phyloP scores from a whole-genome alignment of 2,888 invertebrate genomes.

The Cheilosia impressa region DNA sequence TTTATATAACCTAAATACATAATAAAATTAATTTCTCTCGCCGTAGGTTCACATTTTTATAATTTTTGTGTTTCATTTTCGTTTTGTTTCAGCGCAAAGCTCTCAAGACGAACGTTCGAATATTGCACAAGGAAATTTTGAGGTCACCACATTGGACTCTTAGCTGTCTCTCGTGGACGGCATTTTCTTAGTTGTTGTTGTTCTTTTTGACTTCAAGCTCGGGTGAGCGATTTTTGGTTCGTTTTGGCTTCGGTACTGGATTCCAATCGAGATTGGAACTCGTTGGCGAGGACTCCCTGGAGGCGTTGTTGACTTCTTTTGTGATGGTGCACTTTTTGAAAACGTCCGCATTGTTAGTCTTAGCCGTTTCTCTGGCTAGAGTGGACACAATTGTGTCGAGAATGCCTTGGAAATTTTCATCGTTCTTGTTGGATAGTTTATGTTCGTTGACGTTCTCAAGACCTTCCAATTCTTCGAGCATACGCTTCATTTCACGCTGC shows the following conservation, averaged over 20 bases:
- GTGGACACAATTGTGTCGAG: conserved; percentile 60
- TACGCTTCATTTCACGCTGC: conserved; percentile 76
- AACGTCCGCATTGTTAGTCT: conserved; percentile 74
- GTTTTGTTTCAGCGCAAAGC: conserved; percentile 18
- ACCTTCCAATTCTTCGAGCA: conserved; percentile 76
- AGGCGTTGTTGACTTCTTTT: conserved; percentile 78
- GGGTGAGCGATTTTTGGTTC: conserved; percentile 79
- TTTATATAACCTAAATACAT: background rate
- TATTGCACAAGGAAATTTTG: conserved; percentile 60
- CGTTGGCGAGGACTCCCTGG: conserved; percentile 82
- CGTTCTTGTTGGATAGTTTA: conserved; percentile 59
- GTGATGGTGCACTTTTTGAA: conserved; percentile 81
- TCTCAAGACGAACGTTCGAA: conserved; percentile 18
- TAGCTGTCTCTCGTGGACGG: background rate
- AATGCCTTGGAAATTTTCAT: conserved; percentile 66
- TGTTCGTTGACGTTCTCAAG: conserved; percentile 59
- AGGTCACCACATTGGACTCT: conserved; percentile 1
- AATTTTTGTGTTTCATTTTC: conserved; percentile 32
- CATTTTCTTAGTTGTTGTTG: conserved; percentile 37
- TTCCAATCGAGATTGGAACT: conserved; percentile 83
- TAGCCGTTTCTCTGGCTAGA: conserved; percentile 51
- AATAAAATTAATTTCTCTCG: conserved; percentile 33
- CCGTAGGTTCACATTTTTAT: conserved; percentile 22
- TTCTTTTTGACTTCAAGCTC: conserved; percentile 71
- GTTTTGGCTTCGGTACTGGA: conserved; percentile 83